Conservation (phyloP, 2,888 invertebrate genomes). For the Meganola albula region DNA sequence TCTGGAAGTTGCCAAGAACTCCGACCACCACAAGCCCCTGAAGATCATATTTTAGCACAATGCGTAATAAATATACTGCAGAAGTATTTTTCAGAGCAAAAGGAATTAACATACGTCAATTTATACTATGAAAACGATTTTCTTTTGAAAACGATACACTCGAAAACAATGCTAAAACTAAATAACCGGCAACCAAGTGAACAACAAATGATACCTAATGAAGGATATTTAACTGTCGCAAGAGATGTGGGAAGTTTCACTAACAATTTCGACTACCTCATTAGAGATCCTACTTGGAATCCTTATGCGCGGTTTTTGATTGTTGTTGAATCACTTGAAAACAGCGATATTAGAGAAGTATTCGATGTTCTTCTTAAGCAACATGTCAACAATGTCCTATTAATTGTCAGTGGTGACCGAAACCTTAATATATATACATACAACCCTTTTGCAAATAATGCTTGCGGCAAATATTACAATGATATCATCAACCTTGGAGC, state of each 20-base stretch:
- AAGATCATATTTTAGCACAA: too few relatives aligned
- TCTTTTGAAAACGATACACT: constrained; percentile 14
- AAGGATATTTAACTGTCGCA: constrained; percentile 33
- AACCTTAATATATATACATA: constrained; percentile 41
- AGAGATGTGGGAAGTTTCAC: constrained; percentile 22
- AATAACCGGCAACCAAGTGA: constrained; percentile 1
- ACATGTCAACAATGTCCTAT: constrained; percentile 34
- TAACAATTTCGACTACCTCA: constrained; percentile 19
- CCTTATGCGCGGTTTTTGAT: constrained; percentile 37
- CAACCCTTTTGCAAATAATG: constrained; percentile 46
- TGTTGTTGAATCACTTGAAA: constrained; percentile 25
- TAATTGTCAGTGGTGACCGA: constrained; percentile 33
- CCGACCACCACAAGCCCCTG: too few relatives aligned
- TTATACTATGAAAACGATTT: constrained; percentile 4
- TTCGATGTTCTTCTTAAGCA: constrained; percentile 35
- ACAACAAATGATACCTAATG: constrained; percentile 6
- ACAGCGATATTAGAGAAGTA: constrained; percentile 21
- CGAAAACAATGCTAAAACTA: constrained; percentile 2
- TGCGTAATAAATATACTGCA: constrained; percentile 12
- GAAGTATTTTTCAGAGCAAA: constrained; percentile 9
- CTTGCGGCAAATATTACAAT: constrained; percentile 44
- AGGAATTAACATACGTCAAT: constrained; percentile 13
- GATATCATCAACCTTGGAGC: constrained; percentile 37
- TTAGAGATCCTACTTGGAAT: constrained; percentile 36
- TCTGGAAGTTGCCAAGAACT: too few relatives aligned